phyloP scores from a whole-genome alignment of 2,888 invertebrate genomes.

The Melanostoma scalare region DNA sequence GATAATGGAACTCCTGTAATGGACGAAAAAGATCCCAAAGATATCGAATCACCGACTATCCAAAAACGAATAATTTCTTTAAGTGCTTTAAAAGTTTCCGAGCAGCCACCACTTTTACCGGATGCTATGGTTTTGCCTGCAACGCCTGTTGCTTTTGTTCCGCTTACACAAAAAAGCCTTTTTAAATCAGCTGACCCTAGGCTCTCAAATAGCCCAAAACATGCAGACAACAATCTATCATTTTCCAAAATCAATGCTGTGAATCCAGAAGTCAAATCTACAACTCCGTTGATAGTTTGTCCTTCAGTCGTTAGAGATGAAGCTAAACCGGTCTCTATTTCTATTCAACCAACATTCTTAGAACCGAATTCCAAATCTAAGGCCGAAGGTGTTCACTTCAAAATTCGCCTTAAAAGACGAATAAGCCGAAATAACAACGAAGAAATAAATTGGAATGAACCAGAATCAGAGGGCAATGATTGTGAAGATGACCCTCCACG shows the following conservation, averaged over 20 bases:
- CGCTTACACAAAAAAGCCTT: too few relatives aligned
- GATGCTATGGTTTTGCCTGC: background rate
- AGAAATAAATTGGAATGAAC: background rate
- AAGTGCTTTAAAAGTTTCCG: slow-evolving; percentile 40
- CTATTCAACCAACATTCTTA: slow-evolving; percentile 6
- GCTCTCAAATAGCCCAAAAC: too few relatives aligned
- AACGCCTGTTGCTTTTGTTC: background rate
- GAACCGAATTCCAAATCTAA: slow-evolving; percentile 23
- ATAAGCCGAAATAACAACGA: slow-evolving; percentile 18
- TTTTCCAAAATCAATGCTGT: too few relatives aligned
- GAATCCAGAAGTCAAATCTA: too few relatives aligned
- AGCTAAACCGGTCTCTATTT: background rate
- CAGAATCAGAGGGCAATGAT: background rate
- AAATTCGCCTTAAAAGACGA: slow-evolving; percentile 43
- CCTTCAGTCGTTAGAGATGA: background rate
- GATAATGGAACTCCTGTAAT: slow-evolving; percentile 55
- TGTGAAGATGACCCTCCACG: too few relatives aligned
- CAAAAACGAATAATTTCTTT: slow-evolving; percentile 34
- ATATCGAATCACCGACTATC: slow-evolving; percentile 33
- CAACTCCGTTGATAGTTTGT: background rate
- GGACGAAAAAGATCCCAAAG: slow-evolving; percentile 51
- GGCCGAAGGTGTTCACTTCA: slow-evolving; percentile 15
- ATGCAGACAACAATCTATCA: too few relatives aligned
- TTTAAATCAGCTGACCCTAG: too few relatives aligned
- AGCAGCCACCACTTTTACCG: background rate